Evolutionary conservation across 2,888 invertebrate genomes (phyloP).

Genomic region (Acleris literana): DNA sequence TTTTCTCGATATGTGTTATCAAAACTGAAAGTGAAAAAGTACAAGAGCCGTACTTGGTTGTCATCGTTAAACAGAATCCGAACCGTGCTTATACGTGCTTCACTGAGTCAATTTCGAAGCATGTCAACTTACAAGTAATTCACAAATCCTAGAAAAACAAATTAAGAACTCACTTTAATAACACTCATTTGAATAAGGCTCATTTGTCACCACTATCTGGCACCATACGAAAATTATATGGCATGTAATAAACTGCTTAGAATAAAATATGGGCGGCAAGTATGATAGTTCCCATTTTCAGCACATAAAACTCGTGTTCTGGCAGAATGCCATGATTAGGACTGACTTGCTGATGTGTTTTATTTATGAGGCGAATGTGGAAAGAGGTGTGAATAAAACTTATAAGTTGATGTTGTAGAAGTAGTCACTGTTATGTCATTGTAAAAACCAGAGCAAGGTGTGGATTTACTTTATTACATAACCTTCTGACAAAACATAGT

Average conservation of each 20-base stretch:
- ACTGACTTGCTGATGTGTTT: slow-evolving; percentile 25
- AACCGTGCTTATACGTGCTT: no score
- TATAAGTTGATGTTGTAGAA: no score
- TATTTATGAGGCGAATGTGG: slow-evolving; percentile 30
- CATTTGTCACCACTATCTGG: slow-evolving; percentile 29
- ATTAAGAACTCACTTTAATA: slow-evolving; percentile 11
- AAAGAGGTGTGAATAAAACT: slow-evolving; percentile 16
- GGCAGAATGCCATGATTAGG: slow-evolving; percentile 34
- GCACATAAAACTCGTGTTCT: slow-evolving; percentile 23
- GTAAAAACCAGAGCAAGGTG: no score
- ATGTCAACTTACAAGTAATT: background rate
- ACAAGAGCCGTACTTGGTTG: no score
- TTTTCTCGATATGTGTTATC: no score
- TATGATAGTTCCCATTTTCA: slow-evolving; percentile 33
- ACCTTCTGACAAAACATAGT: no score
- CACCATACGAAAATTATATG: slow-evolving; percentile 32
- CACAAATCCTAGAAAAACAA: background rate
- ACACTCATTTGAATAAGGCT: slow-evolving; percentile 17
- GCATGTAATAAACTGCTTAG: slow-evolving; percentile 35
- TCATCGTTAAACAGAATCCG: no score
- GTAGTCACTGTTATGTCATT: background rate
- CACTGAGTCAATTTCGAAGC: no score
- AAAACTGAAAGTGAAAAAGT: no score
- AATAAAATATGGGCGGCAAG: slow-evolving; percentile 28
- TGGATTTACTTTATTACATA: no score